Evolutionary conservation across 37 sponge, comb jelly and placozoan species (phyloP), one percentile per base, ranked within the genome.

Genomic region (Spongia lamella): DNA sequence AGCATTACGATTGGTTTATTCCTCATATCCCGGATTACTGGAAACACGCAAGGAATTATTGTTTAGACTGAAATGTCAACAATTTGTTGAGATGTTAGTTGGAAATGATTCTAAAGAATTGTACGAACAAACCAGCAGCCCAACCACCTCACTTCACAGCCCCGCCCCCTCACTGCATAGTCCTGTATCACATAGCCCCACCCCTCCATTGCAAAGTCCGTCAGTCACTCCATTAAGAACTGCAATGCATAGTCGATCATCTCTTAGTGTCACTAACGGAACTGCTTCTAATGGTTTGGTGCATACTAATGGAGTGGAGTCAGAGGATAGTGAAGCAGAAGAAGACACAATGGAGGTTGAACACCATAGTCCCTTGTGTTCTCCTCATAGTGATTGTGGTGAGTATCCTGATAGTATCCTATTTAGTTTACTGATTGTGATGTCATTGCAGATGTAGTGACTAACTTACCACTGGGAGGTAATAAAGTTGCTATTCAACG

Each of bases 11-110:
- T 52, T 86, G 20, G 85, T 89, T 15, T 65, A 83, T 1, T 14
- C 61, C 43, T 40, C 79, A 9, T 92, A 92, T 56, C 96, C 96
- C 2, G 73, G 73, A 22, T 78, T 98, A 20, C 66, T 98, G 36
- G 86, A 84, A 51, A 27, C 19, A 52, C 78, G 92, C 53, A 53
- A 68, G 22, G 88, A 82, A 68, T 85, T 98, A 22, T 61, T 92
- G 56, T 95, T 98, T 56, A 76, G 73, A 64, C 71, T 98, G 3
- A 87, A 89, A 52, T 92, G 94, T 66, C 79, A 84, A 34, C 96
- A 92, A 63, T 98, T 98, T 79, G 84, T 98, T 20, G 99, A 98
- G 75, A 88, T 90, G 85, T 81, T 98, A 14, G 70, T 78, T 55
- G 95, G 95, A 5, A 77, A 65, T 76, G 95, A 94, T 71, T 77